A percentile compares a stretch with the other conserved stretches of the same genome.
Evolutionary conservation across 2,888 invertebrate genomes (phyloP).

Genomic region (Tipula unca): DNA sequence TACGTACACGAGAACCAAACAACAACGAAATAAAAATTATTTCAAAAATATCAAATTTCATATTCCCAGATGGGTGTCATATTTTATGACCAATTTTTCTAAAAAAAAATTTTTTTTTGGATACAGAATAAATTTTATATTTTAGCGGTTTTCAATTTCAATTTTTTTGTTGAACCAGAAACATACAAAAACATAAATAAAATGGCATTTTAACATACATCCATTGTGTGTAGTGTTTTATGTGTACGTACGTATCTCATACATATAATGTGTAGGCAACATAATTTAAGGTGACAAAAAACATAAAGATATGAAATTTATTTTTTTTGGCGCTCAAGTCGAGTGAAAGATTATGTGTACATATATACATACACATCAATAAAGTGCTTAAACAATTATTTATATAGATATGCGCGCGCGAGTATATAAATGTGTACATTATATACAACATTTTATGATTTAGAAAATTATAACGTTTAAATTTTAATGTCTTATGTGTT

Average conservation of each 20-base stretch:
- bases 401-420: not conserved
- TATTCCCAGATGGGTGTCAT: conserved; percentile 8
- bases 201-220: not conserved
- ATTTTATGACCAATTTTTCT: conserved; percentile 3
- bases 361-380: not conserved
- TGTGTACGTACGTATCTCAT: not conserved
- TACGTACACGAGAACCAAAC: not conserved
- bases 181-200: not conserved
- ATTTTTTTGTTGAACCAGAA: not conserved
- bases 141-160: not conserved
- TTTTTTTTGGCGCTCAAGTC: not conserved
- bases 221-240: not conserved
- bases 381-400: not conserved
- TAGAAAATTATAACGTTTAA: conserved; percentile 8
- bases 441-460: not conserved
- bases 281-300: conserved; percentile 3
- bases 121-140: not conserved
- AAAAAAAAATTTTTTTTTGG: not conserved
- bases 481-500: not conserved
- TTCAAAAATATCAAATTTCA: not conserved
- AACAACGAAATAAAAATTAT: not conserved
- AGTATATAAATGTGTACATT: not conserved
- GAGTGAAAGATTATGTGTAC: not conserved
- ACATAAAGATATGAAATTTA: not conserved
- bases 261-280: not conserved